Evolutionary conservation across 2,113 vertebrate genomes (phyloP).

Genomic region (Colossoma macropomum): DNA sequence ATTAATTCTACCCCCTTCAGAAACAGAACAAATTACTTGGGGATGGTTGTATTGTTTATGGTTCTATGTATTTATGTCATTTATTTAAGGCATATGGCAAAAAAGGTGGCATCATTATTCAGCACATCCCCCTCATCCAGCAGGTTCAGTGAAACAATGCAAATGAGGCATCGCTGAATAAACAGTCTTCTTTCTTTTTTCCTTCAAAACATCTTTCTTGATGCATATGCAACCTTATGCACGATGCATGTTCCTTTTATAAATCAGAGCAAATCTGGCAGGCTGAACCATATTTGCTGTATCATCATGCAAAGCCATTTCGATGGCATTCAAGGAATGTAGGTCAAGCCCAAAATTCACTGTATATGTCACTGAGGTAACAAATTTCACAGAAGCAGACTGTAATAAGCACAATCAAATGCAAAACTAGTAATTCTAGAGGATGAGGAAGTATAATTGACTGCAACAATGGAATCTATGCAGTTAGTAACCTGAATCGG

Average conservation of each 20-base stretch:
- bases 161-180: too few relatives aligned
- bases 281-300: background rate
- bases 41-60: background rate
- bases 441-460: background rate
- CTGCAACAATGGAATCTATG: background rate
- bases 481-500: background rate
- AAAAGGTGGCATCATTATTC: background rate
- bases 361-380: background rate
- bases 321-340: background rate
- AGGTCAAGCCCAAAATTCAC: background rate
- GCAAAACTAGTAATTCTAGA: background rate
- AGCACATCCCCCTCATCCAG: background rate
- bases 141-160: too few relatives aligned
- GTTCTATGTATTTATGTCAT: background rate
- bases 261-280: background rate
- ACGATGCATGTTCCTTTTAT: too few relatives aligned
- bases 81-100: background rate
- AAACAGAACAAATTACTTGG: background rate
- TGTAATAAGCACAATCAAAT: background rate
- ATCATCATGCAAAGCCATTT: slow-evolving; percentile 9
- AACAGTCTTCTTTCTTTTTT: too few relatives aligned
- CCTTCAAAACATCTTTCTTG: too few relatives aligned
- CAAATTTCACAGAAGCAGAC: background rate
- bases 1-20: background rate
- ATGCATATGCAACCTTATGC: too few relatives aligned